Evolutionary conservation across 2,888 invertebrate genomes (phyloP), one percentile per base, ranked within the genome.

Genomic region (Brachycybe producta): DNA sequence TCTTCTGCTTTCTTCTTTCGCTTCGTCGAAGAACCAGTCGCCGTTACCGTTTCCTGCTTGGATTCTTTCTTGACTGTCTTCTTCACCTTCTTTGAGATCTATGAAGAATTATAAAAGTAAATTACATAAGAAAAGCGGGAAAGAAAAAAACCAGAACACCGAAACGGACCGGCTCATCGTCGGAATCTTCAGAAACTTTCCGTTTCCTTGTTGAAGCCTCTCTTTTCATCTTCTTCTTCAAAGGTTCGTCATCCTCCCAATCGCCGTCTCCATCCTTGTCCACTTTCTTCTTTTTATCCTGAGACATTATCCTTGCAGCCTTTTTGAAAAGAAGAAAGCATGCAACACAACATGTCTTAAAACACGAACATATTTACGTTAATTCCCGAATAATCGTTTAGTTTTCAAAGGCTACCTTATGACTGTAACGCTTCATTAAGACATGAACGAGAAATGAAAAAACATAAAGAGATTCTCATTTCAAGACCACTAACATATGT

Each of bases 1-100:
- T 84, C 83, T 48, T 86, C 86, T 58, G 80, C 80, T 63, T 84
- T 83, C 65, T 84, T 84, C 65, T 81, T 84, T 28, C 59, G 57
- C 23, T 46, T 40, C 13, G 41, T 24, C 17, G 46, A 24, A 26
- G 35, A 27, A 7, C 46, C 15, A 35, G 30, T 4, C 28, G 13
- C n/a, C n/a, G n/a, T n/a, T n/a, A n/a, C n/a, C n/a, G n/a, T 36
- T 43, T 21, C 24, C 24, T 46, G 34, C 26, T 19, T 34, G 2
- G 8, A 7, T 15, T 19, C 19, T 24, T 42, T 43, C 21, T 35
- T 35, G 13, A 17, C 36, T 39, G 23, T 27, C 28, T 43, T 49
- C 34, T 52, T 49, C 27, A 26, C 42, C 23, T 27, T 49, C 32
- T 35, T 36, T 15, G 23, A 44, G 5, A 45, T 15, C 26, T 36